Percentiles rank a stretch among this genome's conserved stretches.
phyloP scores from a whole-genome alignment of 1,140 invertebrate genomes.

The Drosophila sproati region DNA sequence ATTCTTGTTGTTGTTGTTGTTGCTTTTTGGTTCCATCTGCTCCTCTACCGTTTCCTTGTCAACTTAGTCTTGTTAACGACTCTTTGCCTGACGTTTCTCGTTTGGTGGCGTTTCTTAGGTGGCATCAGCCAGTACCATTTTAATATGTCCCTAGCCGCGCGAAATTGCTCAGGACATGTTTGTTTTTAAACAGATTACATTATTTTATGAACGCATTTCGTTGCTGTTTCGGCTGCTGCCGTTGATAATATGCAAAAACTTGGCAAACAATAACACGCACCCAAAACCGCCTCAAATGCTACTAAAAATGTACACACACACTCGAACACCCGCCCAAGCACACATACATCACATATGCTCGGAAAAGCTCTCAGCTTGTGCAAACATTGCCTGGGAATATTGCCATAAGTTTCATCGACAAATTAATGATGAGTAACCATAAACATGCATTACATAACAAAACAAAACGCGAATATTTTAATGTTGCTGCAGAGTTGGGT shows the following conservation, averaged over 20 bases:
- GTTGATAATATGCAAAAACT: constrained; percentile 82
- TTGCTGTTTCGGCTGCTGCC: constrained; percentile 39
- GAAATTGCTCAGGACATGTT: constrained; percentile 81
- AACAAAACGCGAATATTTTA: constrained; percentile 58
- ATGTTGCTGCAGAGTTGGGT: constrained; percentile 15
- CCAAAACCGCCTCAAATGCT: constrained; percentile 72
- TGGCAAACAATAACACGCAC: constrained; percentile 80
- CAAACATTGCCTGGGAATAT: constrained; percentile 79
- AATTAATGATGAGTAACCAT: constrained; percentile 80
- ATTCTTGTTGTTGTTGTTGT: neutral
- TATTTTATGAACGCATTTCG: constrained; percentile 80
- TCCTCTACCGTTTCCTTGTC: constrained; percentile 49
- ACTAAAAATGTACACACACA: constrained; percentile 61
- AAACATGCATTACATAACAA: constrained; percentile 81
- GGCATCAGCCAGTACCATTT: constrained; percentile 56
- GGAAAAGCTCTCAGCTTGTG: constrained; percentile 54
- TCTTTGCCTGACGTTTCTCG: constrained; percentile 61
- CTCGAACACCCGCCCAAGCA: neutral
- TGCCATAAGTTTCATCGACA: constrained; percentile 81
- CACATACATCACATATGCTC: constrained; percentile 22
- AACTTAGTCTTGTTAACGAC: constrained; percentile 76
- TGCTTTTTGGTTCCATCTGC: constrained; percentile 16
- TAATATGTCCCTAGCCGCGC: constrained; percentile 80
- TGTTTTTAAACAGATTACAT: constrained; percentile 83
- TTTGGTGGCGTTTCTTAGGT: constrained; percentile 65